Evolutionary conservation across 2,113 vertebrate genomes (phyloP).

Genomic region (Piaya cayana): DNA sequence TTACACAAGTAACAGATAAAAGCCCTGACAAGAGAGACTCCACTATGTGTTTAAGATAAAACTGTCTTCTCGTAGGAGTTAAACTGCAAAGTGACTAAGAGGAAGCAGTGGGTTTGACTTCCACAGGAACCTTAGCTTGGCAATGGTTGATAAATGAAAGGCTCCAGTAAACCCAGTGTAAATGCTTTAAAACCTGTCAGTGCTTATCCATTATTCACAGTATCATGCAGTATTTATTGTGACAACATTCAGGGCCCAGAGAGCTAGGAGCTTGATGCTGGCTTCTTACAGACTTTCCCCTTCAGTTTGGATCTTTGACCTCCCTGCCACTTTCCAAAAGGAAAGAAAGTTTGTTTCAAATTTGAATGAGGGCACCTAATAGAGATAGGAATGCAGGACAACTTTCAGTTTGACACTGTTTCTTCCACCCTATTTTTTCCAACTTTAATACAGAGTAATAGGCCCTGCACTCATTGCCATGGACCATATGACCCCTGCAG

Average conservation of each 20-base stretch:
- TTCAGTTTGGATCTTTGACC: neutral
- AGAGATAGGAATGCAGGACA: neutral
- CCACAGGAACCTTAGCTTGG: neutral
- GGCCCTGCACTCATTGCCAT: rapidly evolving
- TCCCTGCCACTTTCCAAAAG: neutral
- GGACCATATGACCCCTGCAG: rapidly evolving
- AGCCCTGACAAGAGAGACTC: neutral
- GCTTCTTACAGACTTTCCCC: neutral
- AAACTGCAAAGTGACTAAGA: neutral
- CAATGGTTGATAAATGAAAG: neutral
- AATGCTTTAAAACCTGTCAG: neutral
- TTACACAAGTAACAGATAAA: neutral
- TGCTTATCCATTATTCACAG: neutral
- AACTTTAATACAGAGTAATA: neutral
- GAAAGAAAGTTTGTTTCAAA: neutral
- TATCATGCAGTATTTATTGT: neutral
- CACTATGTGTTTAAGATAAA: neutral
- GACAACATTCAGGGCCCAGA: neutral
- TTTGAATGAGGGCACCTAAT: neutral
- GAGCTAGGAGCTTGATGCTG: neutral
- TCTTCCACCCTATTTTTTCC: neutral
- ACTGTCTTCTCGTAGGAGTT: neutral
- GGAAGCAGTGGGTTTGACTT: neutral
- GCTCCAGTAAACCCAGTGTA: neutral
- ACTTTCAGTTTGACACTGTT: neutral